Evolutionary conservation across 2,888 invertebrate genomes (phyloP).

Genomic region (Leptopterna dolabrata): DNA sequence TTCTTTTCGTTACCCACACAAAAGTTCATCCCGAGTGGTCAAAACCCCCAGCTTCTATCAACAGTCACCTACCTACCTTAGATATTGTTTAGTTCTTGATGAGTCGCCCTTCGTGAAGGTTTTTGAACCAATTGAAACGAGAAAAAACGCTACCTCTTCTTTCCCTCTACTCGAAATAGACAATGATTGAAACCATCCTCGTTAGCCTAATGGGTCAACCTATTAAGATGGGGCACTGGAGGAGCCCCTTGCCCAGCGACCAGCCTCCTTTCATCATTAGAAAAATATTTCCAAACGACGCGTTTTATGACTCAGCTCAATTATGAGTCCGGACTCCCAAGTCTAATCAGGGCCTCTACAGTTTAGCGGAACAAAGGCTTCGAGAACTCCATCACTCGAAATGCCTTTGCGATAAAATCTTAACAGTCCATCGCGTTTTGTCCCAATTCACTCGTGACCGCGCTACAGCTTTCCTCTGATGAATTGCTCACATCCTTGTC

Average conservation of each 20-base stretch:
- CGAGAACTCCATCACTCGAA: background rate
- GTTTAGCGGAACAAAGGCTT: background rate
- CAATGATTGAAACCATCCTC: constrained; percentile 47
- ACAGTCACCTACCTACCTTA: too few relatives aligned
- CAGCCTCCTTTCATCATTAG: constrained; percentile 10
- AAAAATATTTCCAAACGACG: constrained; percentile 39
- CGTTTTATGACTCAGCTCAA: constrained; percentile 4
- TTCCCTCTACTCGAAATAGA: background rate
- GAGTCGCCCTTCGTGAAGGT: background rate
- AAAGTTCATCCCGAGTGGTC: too few relatives aligned
- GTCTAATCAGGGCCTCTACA: background rate
- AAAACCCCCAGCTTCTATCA: too few relatives aligned
- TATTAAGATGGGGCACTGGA: constrained; percentile 35
- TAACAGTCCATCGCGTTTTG: too few relatives aligned
- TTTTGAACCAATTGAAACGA: background rate
- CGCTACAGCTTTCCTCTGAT: too few relatives aligned
- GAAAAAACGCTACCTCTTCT: background rate
- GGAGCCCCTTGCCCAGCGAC: background rate
- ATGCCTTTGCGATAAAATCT: background rate
- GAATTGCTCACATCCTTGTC: too few relatives aligned
- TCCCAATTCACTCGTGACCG: too few relatives aligned
- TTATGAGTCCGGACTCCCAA: background rate
- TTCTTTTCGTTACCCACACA: too few relatives aligned
- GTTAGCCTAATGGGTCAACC: constrained; percentile 40
- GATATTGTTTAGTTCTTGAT: background rate